phyloP scores from a whole-genome alignment of 2,888 invertebrate genomes.

The Chelonus formosanus region DNA sequence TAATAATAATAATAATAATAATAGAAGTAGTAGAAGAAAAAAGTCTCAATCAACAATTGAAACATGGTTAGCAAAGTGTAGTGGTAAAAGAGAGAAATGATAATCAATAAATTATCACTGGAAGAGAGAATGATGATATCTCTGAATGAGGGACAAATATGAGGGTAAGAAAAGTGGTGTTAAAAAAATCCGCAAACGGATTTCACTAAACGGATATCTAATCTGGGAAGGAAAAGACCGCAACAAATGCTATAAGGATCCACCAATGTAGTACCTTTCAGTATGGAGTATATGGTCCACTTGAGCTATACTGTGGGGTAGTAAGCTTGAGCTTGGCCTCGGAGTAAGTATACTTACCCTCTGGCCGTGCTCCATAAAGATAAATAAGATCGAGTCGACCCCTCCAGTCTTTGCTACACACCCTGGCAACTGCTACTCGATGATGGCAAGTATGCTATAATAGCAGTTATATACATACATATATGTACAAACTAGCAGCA shows the following conservation, averaged over 20 bases:
- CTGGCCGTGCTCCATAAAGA: constrained; percentile 65
- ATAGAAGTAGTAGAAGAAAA: not conserved
- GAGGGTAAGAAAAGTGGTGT: constrained; percentile 6
- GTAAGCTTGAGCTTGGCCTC: constrained; percentile 41
- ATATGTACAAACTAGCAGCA: constrained; percentile 6
- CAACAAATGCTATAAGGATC: constrained; percentile 43
- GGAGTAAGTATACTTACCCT: constrained; percentile 64
- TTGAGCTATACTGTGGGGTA: constrained; percentile 10
- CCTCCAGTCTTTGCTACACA: constrained; percentile 27
- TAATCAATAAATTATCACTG: constrained; percentile 17
- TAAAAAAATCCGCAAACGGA: constrained; percentile 38
- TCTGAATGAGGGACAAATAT: constrained; percentile 18
- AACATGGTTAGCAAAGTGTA: not conserved
- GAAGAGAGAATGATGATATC: constrained; percentile 5
- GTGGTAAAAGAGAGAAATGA: not conserved
- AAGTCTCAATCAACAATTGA: constrained; percentile 11
- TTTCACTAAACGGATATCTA: constrained; percentile 56
- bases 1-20: not conserved
- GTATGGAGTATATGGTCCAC: constrained; percentile 19
- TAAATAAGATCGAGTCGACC: constrained; percentile 59
- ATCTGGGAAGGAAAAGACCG: constrained; percentile 52
- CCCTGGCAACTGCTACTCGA: constrained; percentile 26
- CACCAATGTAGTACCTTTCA: not conserved
- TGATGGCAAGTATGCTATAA: constrained; percentile 20
- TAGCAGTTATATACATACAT: constrained; percentile 8